These are phyloP conservation scores for Uromys caudimaculatus DNA, from an alignment of 2,797 vertebrate species.

Conservation along the genomic window DNA sequence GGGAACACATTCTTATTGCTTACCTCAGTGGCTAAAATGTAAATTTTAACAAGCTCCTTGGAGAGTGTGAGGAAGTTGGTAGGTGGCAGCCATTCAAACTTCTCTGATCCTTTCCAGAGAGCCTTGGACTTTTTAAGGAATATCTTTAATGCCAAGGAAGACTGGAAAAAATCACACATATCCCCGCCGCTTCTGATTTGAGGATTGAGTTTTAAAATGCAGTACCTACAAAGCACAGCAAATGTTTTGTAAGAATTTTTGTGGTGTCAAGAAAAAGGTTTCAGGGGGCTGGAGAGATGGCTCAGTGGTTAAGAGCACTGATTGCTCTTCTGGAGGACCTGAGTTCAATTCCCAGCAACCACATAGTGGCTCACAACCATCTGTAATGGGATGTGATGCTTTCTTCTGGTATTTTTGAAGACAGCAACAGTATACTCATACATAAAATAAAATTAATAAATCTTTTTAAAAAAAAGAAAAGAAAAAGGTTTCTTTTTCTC, in stretches of 20 bases:
- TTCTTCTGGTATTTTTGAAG: too few relatives aligned
- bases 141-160: conserved; percentile 26
- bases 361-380: too few relatives aligned
- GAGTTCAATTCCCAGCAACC: too few relatives aligned
- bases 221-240: neutral
- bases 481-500: conserved; percentile 63
- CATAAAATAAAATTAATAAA: too few relatives aligned
- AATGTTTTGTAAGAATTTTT: conserved; percentile 45
- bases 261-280: conserved; percentile 48
- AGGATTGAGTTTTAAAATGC: conserved; percentile 25
- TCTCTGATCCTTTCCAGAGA: neutral
- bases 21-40: neutral
- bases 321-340: too few relatives aligned
- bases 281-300: too few relatives aligned
- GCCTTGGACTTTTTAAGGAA: conserved; percentile 39
- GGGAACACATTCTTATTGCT: neutral
- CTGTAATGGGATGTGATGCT: too few relatives aligned
- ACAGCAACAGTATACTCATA: too few relatives aligned
- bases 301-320: too few relatives aligned
- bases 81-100: neutral
- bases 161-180: neutral
- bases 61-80: neutral
- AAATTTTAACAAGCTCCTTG: neutral
- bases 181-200: neutral
- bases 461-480: neutral